Evolutionary conservation across 2,113 vertebrate genomes (phyloP), one percentile per base, ranked within the genome.

Genomic region (Bufo gargarizans): DNA sequence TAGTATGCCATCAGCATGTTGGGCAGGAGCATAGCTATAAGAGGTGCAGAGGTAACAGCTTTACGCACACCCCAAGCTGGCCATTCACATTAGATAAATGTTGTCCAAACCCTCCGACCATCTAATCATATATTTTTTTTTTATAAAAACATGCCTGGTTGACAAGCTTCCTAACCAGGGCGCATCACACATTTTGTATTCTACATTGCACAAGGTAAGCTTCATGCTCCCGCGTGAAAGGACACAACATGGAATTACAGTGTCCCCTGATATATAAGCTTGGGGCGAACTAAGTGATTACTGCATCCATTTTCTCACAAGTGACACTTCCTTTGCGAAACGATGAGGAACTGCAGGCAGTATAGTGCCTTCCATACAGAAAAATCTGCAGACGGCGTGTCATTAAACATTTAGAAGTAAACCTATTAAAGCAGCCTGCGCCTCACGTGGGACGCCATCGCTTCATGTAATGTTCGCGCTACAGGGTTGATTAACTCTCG

Each of bases 401-500:
- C 82, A 69, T 84, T 84, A 69, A 84, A 71, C 63, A 84, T 69
- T 84, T 84, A 84, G 49, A 33, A 84, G 65, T 71, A 84, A 55
- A 55, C 53, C 81, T 83, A 69, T 55, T 84, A 84, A 84, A 84
- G n/a, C 61, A 69, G 61, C 61, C 81, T 14, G 58, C 33, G 17
- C 17, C 63, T 69, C 82, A 55, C n/a, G 63, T 50, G 63, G 63
- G 65, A 53, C 63, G 11, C 20, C 81, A 53, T 53, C 45, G 61
- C 81, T 83, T 53, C 11, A 33, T 65, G 49, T 49, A 69, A 84
- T 22, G 63, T 71, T 83, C 43, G 9, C 9, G 16, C 63, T 71
- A 71, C 49, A 9, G 49, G 63, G n/a, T 47, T 49, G 45, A 61
- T 84, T 84, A 83, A 53, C 81, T 67, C 81, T 47, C 50, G 72